Conservation (phyloP, 2,797 vertebrate species). For the Heterohyrax brucei region DNA sequence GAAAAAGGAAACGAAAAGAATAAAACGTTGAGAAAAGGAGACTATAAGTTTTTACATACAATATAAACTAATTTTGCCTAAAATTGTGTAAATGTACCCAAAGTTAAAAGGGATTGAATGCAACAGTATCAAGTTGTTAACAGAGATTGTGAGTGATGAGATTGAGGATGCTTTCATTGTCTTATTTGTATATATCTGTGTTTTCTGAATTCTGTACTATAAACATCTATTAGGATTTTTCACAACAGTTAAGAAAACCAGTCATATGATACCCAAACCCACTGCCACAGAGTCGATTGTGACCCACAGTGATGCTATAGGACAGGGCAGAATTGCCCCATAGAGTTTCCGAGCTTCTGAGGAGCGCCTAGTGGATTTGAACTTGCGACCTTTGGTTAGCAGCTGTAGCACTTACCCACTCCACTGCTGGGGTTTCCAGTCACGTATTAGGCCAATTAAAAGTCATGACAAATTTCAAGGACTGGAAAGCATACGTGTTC, state of each 20-base stretch:
- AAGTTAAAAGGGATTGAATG: neutral
- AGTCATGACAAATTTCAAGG: slow-evolving; percentile 21
- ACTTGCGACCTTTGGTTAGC: too few relatives aligned
- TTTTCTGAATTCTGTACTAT: neutral
- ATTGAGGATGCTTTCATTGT: slow-evolving; percentile 57
- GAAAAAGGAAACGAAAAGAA: slow-evolving; percentile 20
- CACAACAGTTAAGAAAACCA: slow-evolving; percentile 16
- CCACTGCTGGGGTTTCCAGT: too few relatives aligned
- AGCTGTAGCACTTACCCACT: too few relatives aligned
- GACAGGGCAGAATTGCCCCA: too few relatives aligned
- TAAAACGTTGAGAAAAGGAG: slow-evolving; percentile 10
- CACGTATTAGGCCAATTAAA: slow-evolving; percentile 35
- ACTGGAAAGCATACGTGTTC: slow-evolving; percentile 9
- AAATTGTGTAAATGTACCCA: neutral
- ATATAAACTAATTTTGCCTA: slow-evolving; percentile 4
- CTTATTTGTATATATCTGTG: slow-evolving; percentile 34
- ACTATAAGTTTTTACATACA: neutral
- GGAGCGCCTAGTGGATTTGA: too few relatives aligned
- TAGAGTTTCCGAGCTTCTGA: too few relatives aligned
- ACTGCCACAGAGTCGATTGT: too few relatives aligned
- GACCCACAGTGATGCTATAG: too few relatives aligned
- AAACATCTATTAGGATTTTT: slow-evolving; percentile 1
- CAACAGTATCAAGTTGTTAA: slow-evolving; percentile 28
- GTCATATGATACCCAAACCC: neutral
- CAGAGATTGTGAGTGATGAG: neutral